A percentile compares a stretch with the other conserved stretches of the same genome.
These are phyloP conservation scores for Ameiurus melas DNA, from an alignment of 2,113 vertebrate genomes.

Conservation along the genomic window DNA sequence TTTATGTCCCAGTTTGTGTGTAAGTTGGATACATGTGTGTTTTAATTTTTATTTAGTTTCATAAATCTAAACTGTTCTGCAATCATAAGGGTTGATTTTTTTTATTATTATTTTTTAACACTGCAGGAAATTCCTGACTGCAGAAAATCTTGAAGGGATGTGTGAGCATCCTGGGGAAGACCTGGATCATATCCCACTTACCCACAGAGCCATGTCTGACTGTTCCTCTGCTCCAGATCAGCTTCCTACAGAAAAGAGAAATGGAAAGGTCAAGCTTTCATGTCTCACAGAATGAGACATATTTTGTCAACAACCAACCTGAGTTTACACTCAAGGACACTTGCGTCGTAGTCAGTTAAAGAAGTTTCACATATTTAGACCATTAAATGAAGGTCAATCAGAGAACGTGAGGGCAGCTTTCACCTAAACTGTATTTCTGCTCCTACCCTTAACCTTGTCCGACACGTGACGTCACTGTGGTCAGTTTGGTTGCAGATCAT, in stretches of 20 bases:
- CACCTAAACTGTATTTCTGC: background rate
- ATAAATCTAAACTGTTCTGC: background rate
- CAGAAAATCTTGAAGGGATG: background rate
- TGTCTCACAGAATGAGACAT: background rate
- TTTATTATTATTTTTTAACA: too few relatives aligned
- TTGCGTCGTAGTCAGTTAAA: background rate
- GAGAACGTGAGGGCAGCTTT: background rate
- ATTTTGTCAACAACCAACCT: background rate
- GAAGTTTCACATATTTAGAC: background rate
- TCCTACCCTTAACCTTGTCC: background rate
- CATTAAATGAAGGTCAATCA: background rate
- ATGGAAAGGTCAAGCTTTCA: background rate
- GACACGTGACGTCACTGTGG: background rate
- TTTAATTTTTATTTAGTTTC: background rate
- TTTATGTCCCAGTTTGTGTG: background rate
- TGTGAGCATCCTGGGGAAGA: background rate
- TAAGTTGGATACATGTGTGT: background rate
- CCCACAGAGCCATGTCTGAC: conserved; percentile 18
- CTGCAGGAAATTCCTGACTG: background rate
- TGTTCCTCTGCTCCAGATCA: conserved; percentile 6
- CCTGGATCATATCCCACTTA: background rate
- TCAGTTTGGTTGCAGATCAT: background rate
- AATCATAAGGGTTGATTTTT: background rate
- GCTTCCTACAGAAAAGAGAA: background rate
- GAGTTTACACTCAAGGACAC: background rate